Base-by-base conservation (phyloP, 2,797 vertebrate species). In the Naso thynnoides region DNA sequence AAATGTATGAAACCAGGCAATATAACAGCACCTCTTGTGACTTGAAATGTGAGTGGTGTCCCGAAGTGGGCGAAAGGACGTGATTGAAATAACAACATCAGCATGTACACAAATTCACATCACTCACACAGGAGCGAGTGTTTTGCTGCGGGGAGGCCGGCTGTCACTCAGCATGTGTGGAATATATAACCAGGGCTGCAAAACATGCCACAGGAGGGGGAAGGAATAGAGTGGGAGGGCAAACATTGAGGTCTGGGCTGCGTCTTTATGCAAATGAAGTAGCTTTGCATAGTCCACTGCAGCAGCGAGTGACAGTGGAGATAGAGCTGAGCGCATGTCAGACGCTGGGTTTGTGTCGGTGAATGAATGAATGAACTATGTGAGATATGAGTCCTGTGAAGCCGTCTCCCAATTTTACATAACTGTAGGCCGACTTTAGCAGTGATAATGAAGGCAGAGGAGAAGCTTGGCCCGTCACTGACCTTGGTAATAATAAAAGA, bases 111-210 rank as follows among this genome's bases (percentile, higher is more conserved):
- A 74, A 66, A 83, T 56, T 73, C 71, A 29, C 73, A 70, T 81
- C 73, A 14, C 73, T 81, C 36, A 71, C 77, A 60, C 39, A 45
- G 73, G 66, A 72, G 75, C 61, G 8, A 67, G 78, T 58, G 73
- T 86, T 86, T 74, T 83, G 66, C 72, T 70, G 76, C 41, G 31
- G 75, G 33, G 66, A 61, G 66, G 82, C 70, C 39, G 45, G 73
- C 81, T 85, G 81, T 84, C 82, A 84, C 65, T 87, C 85, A 85
- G 64, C 75, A 73, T 79, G 79, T 62, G 76, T 5, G 26, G 85
- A 84, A 79, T 85, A 73, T 78, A 61, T 64, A 81, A 80, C 56
- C 69, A 38, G 70, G 45, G 45, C 47, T 62, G 70, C 44, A 19
- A 60, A 77, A 66, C 42, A 14, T 57, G 47, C 39, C 45, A 6